phyloP scores from a whole-genome alignment of 1,140 invertebrate species.

The Drosophila novamexicana region DNA sequence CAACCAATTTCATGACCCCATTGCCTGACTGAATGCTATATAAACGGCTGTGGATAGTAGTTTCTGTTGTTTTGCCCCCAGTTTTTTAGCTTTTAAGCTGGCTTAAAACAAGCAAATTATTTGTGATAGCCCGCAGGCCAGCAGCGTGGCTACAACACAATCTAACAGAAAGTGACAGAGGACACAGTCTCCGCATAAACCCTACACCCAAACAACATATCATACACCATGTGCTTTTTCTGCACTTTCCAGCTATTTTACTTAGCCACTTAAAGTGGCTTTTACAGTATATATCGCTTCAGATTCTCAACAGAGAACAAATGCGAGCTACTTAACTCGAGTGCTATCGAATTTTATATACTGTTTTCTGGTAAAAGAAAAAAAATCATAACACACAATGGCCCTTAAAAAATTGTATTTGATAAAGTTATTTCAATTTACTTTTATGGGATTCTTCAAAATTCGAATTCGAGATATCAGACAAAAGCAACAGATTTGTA shows the following conservation, averaged over 20 bases:
- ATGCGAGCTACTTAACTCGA: background rate
- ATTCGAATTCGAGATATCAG: too few relatives aligned
- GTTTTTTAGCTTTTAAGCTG: constrained; percentile 1
- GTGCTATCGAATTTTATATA: background rate
- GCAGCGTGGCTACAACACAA: background rate
- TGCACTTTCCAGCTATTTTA: constrained; percentile 5
- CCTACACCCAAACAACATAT: background rate
- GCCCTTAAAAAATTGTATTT: background rate
- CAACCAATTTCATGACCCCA: background rate
- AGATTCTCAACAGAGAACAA: constrained; percentile 3
- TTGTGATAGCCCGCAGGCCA: constrained; percentile 50
- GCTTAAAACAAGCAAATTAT: constrained; percentile 74
- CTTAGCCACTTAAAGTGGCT: constrained; percentile 64
- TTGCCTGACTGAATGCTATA: constrained; percentile 8
- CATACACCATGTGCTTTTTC: background rate
- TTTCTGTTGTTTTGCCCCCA: background rate
- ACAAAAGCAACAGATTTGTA: too few relatives aligned
- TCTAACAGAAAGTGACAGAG: constrained; percentile 26
- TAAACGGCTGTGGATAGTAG: background rate
- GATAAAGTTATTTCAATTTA: background rate
- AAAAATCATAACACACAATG: background rate
- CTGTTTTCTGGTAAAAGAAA: background rate
- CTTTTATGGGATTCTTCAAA: too few relatives aligned
- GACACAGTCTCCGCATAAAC: background rate
- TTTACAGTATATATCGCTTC: constrained; percentile 33